Conservation (phyloP, 2,888 invertebrate species). For the Drosophila fungiperda region DNA sequence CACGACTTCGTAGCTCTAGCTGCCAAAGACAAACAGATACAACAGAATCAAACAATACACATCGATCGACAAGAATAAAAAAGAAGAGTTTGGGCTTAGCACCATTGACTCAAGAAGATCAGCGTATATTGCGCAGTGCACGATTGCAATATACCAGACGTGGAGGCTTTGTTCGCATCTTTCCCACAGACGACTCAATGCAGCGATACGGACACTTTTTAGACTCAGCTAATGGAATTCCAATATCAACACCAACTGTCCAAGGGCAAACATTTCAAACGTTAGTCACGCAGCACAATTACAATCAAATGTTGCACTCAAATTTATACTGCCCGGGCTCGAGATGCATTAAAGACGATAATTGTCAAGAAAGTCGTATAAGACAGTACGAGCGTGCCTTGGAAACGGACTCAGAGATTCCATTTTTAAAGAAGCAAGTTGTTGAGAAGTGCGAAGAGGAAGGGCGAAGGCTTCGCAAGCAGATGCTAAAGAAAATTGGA, state of each 20-base stretch:
- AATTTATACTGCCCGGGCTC: slow-evolving; percentile 89
- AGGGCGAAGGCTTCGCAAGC: slow-evolving; percentile 80
- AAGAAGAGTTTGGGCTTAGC: slow-evolving; percentile 62
- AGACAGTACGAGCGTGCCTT: slow-evolving; percentile 85
- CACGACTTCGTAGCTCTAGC: slow-evolving; percentile 80
- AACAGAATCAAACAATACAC: slow-evolving; percentile 86
- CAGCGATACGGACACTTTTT: slow-evolving; percentile 92
- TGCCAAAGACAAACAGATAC: slow-evolving; percentile 91
- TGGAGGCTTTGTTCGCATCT: slow-evolving; percentile 95
- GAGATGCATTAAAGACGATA: slow-evolving; percentile 63
- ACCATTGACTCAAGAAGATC: slow-evolving; percentile 90
- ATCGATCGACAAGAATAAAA: slow-evolving; percentile 50
- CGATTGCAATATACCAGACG: slow-evolving; percentile 92
- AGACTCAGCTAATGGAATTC: slow-evolving; percentile 91
- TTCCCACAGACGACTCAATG: slow-evolving; percentile 96
- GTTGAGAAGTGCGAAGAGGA: slow-evolving; percentile 84
- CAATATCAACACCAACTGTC: slow-evolving; percentile 88
- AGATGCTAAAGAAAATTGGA: slow-evolving; percentile 86
- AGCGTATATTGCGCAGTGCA: slow-evolving; percentile 90
- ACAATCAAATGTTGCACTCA: slow-evolving; percentile 91
- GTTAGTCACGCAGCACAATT: slow-evolving; percentile 89
- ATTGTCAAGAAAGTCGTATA: slow-evolving; percentile 85
- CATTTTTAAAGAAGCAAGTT: slow-evolving; percentile 82
- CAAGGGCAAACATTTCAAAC: slow-evolving; percentile 87
- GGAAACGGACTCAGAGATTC: slow-evolving; percentile 74